Conservation (phyloP, 1,140 invertebrate genomes). For the Antheraea pernyi region DNA sequence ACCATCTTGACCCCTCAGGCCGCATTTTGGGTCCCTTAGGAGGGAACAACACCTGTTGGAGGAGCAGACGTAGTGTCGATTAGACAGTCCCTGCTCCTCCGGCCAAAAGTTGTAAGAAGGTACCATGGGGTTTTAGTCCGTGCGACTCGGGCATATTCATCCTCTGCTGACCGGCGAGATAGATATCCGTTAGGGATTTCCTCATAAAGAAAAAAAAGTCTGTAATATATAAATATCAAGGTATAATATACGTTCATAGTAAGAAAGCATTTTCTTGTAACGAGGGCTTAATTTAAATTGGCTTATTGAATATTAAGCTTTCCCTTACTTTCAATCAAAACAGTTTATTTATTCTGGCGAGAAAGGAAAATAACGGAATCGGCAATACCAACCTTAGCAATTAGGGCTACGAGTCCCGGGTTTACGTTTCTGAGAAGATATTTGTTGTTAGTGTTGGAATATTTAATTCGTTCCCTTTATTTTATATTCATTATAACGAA, state of each 20-base stretch:
- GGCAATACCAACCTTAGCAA: conserved; percentile 39
- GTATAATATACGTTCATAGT: background rate
- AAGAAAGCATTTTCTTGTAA: conserved; percentile 17
- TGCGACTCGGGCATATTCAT: no score
- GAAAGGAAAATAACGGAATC: conserved; percentile 41
- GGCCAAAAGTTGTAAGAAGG: no score
- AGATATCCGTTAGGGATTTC: no score
- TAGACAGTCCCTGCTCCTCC: no score
- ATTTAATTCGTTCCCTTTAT: conserved; percentile 27
- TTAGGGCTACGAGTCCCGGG: conserved; percentile 24
- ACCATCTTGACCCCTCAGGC: no score
- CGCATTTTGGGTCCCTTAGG: no score
- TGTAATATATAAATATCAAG: no score
- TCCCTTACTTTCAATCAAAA: conserved; percentile 41
- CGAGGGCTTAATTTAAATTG: conserved; percentile 36
- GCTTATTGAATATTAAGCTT: conserved; percentile 35
- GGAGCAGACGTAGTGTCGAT: no score
- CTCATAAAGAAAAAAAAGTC: no score
- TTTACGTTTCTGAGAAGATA: conserved; percentile 24
- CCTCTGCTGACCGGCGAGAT: no score
- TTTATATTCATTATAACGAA: conserved; percentile 9
- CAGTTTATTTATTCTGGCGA: conserved; percentile 39
- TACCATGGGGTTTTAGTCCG: no score
- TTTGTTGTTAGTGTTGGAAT: conserved; percentile 26
- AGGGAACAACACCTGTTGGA: no score